A percentile compares a stretch with the other conserved stretches of the same genome.
phyloP scores from a whole-genome alignment of 2,113 vertebrate species.

The Hippoglossus stenolepis region DNA sequence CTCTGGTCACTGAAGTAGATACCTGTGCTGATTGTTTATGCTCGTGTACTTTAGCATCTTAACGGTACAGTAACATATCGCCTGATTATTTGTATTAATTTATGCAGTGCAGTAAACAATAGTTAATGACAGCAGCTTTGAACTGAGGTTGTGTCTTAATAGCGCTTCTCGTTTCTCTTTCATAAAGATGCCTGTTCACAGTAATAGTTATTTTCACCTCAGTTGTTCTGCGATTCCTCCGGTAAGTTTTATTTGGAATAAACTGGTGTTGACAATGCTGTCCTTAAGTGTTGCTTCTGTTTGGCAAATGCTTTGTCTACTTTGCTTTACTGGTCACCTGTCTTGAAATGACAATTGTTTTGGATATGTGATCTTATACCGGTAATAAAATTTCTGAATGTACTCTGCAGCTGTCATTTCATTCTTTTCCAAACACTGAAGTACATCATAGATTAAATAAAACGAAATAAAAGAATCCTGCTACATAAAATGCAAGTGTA shows the following conservation, averaged over 20 bases:
- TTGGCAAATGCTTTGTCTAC: constrained; percentile 53
- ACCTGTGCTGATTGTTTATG: no score
- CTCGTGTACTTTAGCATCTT: constrained; percentile 1
- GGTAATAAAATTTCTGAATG: constrained; percentile 77
- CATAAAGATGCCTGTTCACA: constrained; percentile 3
- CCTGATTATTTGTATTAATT: constrained; percentile 11
- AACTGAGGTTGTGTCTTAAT: constrained; percentile 18
- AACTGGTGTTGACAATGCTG: constrained; percentile 44
- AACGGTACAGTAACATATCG: constrained; percentile 28
- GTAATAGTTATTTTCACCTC: constrained; percentile 2
- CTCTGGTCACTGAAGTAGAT: not conserved
- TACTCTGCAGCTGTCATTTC: constrained; percentile 29
- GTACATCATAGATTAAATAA: no score
- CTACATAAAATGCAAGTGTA: no score
- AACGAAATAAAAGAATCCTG: no score
- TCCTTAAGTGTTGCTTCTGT: constrained; percentile 61
- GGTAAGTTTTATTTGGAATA: constrained; percentile 24
- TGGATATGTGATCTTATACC: constrained; percentile 65
- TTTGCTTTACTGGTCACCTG: constrained; percentile 64
- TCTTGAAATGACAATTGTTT: constrained; percentile 63
- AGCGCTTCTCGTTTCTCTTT: not conserved
- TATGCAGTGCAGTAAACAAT: constrained; percentile 8
- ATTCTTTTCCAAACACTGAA: constrained; percentile 3
- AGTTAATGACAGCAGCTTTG: not conserved
- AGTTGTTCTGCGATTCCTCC: constrained; percentile 24